Conservation (phyloP, 2,888 invertebrate genomes). For the Chrysolina haemoptera region DNA sequence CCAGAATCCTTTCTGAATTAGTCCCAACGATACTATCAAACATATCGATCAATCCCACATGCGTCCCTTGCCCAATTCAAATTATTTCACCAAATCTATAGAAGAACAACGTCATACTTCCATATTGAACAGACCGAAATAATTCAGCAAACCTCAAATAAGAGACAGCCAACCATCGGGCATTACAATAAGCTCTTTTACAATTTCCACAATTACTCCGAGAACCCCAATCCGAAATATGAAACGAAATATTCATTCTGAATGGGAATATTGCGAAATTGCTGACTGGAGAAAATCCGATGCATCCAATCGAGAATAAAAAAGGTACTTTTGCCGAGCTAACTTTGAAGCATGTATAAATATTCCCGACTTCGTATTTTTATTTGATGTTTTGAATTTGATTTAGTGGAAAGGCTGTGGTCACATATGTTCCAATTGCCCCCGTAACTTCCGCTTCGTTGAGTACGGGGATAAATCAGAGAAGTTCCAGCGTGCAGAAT, state of each 20-base stretch:
- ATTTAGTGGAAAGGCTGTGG: conserved; percentile 49
- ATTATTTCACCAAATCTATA: too few relatives aligned
- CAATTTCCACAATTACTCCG: not conserved
- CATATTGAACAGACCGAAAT: not conserved
- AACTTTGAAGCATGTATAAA: conserved; percentile 42
- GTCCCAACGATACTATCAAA: too few relatives aligned
- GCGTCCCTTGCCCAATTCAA: too few relatives aligned
- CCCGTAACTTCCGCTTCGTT: conserved; percentile 61
- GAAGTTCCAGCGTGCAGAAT: conserved; percentile 45
- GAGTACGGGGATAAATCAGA: conserved; percentile 57
- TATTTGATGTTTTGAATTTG: conserved; percentile 52
- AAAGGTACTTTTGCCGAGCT: conserved; percentile 29
- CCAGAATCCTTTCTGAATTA: too few relatives aligned
- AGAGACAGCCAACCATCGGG: conserved; percentile 3
- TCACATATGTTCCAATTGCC: conserved; percentile 62
- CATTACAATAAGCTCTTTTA: conserved; percentile 8
- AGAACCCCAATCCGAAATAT: not conserved
- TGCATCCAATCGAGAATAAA: conserved; percentile 16
- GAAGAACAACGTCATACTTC: not conserved
- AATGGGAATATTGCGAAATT: conserved; percentile 22
- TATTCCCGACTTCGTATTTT: conserved; percentile 46
- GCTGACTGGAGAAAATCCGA: conserved; percentile 22
- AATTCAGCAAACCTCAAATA: not conserved
- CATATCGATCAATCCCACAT: too few relatives aligned
- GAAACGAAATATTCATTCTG: not conserved